phyloP scores from a whole-genome alignment of 2,888 invertebrate genomes.

The Drosophila merina region DNA sequence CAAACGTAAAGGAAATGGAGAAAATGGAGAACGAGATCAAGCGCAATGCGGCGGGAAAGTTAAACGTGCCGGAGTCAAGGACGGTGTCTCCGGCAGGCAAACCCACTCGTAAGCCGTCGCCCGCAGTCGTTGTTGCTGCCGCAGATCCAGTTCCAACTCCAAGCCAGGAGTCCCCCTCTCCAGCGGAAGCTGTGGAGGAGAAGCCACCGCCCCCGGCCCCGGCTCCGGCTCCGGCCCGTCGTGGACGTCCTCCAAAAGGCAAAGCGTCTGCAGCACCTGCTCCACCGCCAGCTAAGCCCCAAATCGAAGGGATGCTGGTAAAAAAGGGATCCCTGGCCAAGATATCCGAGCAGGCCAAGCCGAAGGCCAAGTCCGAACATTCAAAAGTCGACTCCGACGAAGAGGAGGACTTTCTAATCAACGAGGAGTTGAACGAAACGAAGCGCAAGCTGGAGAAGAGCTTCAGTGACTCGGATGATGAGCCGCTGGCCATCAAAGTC shows the following conservation, averaged over 20 bases:
- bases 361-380: slow-evolving; percentile 72
- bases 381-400: slow-evolving; percentile 74
- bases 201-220: slow-evolving; percentile 36
- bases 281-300: slow-evolving; percentile 62
- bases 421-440: slow-evolving; percentile 80
- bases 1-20: slow-evolving; percentile 87
- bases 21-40: slow-evolving; percentile 86
- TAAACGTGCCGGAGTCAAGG: slow-evolving; percentile 31
- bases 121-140: neutral
- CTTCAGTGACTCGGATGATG: slow-evolving; percentile 88
- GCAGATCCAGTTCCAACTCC: neutral
- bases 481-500: slow-evolving; percentile 86
- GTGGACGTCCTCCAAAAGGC: slow-evolving; percentile 74
- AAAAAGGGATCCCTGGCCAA: slow-evolving; percentile 81
- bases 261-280: slow-evolving; percentile 48
- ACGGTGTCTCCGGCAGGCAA: slow-evolving; percentile 37
- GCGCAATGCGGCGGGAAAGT: slow-evolving; percentile 75
- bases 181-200: slow-evolving; percentile 41
- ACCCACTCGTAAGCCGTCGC: slow-evolving; percentile 41
- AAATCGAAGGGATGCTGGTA: slow-evolving; percentile 81
- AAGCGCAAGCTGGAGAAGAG: slow-evolving; percentile 84
- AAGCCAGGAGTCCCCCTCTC: slow-evolving; percentile 11
- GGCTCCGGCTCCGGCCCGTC: slow-evolving; percentile 47
- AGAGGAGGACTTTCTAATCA: slow-evolving; percentile 81
- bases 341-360: slow-evolving; percentile 53